Evolutionary conservation across 2,113 vertebrate species (phyloP).

Genomic region (Eurystomus gularis): DNA sequence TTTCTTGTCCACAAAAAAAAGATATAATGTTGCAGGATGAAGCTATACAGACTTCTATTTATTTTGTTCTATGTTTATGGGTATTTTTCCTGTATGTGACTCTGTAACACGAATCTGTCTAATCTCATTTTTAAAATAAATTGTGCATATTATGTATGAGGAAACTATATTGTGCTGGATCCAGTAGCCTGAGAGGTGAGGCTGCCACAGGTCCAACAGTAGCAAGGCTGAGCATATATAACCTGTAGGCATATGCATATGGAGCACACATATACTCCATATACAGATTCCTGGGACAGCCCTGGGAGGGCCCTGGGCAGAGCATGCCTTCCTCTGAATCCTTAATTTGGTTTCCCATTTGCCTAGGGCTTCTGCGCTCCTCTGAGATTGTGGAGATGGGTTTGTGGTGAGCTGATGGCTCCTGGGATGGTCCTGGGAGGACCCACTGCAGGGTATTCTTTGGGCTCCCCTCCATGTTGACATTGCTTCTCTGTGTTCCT

Average conservation of each 20-base stretch:
- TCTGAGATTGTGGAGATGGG: not conserved
- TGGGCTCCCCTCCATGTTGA: not conserved
- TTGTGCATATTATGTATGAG: not conserved
- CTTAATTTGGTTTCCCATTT: not conserved
- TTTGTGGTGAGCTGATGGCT: fast-evolving
- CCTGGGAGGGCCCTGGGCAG: not conserved
- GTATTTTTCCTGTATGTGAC: not conserved
- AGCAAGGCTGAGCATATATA: not conserved
- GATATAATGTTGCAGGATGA: not conserved
- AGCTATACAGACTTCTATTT: not conserved
- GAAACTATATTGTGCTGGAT: not conserved
- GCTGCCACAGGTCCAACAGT: not conserved
- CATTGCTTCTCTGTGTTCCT: not conserved
- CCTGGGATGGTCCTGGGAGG: not conserved
- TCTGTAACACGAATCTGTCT: not conserved
- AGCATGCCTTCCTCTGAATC: not conserved
- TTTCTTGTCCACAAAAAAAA: not conserved
- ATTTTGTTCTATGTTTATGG: not conserved
- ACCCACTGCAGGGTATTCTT: not conserved
- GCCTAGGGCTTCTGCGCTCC: not conserved
- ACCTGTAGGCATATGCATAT: not conserved
- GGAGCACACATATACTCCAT: not conserved
- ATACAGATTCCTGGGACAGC: not conserved
- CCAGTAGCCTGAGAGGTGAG: not conserved
- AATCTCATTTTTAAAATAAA: not conserved